Evolutionary conservation across 1,140 invertebrate genomes (phyloP).

Genomic region (Philaenus spumarius): DNA sequence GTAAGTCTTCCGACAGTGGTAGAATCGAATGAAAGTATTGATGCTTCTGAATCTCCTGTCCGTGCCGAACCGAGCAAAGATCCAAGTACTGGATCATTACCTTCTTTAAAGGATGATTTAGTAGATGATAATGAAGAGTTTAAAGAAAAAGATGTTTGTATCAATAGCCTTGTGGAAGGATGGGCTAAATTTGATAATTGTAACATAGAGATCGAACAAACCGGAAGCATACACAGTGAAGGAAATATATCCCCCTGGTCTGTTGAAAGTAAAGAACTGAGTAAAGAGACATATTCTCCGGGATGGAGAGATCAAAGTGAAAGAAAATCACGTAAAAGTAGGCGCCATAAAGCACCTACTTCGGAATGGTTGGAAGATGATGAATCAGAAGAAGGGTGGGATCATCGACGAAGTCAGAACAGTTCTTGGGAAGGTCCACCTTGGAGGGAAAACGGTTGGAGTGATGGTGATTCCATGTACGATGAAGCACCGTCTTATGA

Average conservation of each 20-base stretch:
- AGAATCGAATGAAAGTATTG: constrained; percentile 18
- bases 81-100: constrained; percentile 4
- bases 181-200: constrained; percentile 47
- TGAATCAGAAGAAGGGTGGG: constrained; percentile 34
- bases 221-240: constrained; percentile 41
- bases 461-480: constrained; percentile 35
- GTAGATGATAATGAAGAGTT: constrained; percentile 1
- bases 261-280: constrained; percentile 62
- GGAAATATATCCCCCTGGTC: constrained; percentile 64
- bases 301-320: constrained; percentile 23
- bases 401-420: constrained; percentile 24
- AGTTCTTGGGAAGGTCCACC: constrained; percentile 30
- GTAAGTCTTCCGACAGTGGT: constrained; percentile 11
- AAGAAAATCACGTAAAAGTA: constrained; percentile 25
- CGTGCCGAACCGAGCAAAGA: constrained; percentile 1
- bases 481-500: constrained; percentile 30
- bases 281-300: constrained; percentile 36
- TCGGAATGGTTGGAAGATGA: constrained; percentile 32
- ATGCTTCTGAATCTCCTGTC: constrained; percentile 7
- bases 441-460: constrained; percentile 36
- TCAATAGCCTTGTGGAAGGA: constrained; percentile 10
- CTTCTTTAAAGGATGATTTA: constrained; percentile 3
- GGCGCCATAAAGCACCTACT: constrained; percentile 22
- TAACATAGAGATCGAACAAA: constrained; percentile 37
- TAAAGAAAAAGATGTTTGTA: background rate